Evolutionary conservation across 2,113 vertebrate species (phyloP).

Genomic region (Maccullochella peelii): DNA sequence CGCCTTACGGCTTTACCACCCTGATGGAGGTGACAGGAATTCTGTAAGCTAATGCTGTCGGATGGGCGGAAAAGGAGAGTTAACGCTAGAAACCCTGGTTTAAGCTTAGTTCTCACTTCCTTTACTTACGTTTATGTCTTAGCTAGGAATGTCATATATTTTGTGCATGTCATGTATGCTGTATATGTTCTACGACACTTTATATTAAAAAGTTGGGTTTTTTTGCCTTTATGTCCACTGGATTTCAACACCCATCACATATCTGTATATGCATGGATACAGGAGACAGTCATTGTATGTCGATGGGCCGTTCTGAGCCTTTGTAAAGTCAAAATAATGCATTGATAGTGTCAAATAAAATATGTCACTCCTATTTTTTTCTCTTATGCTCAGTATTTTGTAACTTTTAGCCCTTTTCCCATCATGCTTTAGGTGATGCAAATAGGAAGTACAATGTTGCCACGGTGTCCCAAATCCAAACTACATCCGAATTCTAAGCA

Average conservation of each 20-base stretch:
- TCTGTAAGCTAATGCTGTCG: slow-evolving; percentile 22
- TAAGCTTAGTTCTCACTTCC: background rate
- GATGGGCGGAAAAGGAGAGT: background rate
- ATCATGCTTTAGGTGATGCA: too few relatives aligned
- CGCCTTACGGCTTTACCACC: slow-evolving; percentile 23
- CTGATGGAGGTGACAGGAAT: slow-evolving; percentile 22
- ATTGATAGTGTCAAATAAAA: background rate
- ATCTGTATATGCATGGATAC: background rate
- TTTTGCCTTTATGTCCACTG: background rate
- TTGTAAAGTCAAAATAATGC: background rate
- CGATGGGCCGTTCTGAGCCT: background rate
- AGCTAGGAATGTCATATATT: background rate
- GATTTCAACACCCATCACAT: background rate
- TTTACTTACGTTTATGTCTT: too few relatives aligned
- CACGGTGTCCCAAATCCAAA: too few relatives aligned
- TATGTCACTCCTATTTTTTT: too few relatives aligned
- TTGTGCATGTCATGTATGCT: background rate
- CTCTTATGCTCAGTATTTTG: too few relatives aligned
- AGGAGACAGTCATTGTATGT: background rate
- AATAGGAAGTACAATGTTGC: too few relatives aligned
- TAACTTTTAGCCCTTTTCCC: too few relatives aligned
- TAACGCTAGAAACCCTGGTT: background rate
- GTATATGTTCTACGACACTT: background rate
- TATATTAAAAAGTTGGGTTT: background rate
- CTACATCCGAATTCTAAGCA: too few relatives aligned